phyloP scores from a whole-genome alignment of 2,797 vertebrate genomes.

The Leptoclinus maculatus region DNA sequence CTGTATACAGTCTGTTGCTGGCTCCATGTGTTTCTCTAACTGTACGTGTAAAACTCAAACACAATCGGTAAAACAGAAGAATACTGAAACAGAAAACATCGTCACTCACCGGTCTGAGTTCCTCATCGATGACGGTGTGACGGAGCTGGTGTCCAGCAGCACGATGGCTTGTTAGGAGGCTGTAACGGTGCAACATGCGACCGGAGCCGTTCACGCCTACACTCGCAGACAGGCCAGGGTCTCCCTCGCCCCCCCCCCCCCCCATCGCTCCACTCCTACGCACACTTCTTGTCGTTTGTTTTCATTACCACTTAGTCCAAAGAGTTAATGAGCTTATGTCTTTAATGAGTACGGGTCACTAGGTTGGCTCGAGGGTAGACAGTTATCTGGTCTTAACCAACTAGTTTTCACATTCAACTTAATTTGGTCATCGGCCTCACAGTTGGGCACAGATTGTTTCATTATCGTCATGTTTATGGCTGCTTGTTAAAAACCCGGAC shows the following conservation, averaged over 20 bases:
- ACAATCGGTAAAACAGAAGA: not conserved
- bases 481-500: conserved; percentile 5
- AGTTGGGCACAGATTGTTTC: not conserved
- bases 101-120: conserved; percentile 59
- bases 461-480: conserved; percentile 36
- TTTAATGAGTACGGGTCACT: not conserved
- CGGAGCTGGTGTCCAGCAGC: conserved; percentile 20
- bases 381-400: not conserved
- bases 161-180: conserved; percentile 3
- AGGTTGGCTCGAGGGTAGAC: not conserved
- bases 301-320: not conserved
- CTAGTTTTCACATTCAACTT: not conserved
- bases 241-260: not conserved
- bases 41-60: not conserved
- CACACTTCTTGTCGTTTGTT: not conserved
- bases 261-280: not conserved
- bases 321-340: not conserved
- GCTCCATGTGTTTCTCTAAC: not conserved
- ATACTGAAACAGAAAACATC: conserved; percentile 12
- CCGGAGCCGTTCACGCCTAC: conserved; percentile 32
- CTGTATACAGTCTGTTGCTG: not conserved
- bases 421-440: not conserved
- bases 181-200: not conserved
- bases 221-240: not conserved
- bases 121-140: not conserved